Percentiles rank a stretch among this genome's conserved stretches.
These are phyloP conservation scores for Xestia xanthographa DNA, from an alignment of 2,888 invertebrate genomes.

Conservation along the genomic window DNA sequence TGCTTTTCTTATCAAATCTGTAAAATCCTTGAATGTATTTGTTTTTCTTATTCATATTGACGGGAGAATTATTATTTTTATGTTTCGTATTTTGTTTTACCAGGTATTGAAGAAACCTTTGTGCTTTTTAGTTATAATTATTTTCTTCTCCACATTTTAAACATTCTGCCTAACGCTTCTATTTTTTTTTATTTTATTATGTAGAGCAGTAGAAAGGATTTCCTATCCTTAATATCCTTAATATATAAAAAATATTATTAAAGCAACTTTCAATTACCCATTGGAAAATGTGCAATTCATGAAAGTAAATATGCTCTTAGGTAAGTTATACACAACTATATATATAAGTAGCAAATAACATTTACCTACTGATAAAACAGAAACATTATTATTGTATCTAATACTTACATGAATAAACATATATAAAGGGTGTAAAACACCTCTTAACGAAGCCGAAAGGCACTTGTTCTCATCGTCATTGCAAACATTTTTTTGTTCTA, in stretches of 20 bases:
- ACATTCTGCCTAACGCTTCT: not conserved
- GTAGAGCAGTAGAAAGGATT: not conserved
- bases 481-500: too few species aligned
- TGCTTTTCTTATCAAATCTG: slow-evolving; percentile 39
- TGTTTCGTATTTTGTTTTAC: slow-evolving; percentile 28
- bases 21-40: slow-evolving; percentile 42
- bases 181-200: too few species aligned
- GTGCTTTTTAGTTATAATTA: not conserved
- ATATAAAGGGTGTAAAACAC: too few species aligned
- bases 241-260: not conserved
- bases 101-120: slow-evolving; percentile 1
- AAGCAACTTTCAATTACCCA: not conserved
- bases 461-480: too few species aligned
- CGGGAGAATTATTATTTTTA: slow-evolving; percentile 19
- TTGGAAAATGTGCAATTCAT: not conserved
- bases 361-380: too few species aligned
- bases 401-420: slow-evolving; percentile 30
- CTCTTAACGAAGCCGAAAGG: too few species aligned
- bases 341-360: slow-evolving; percentile 10
- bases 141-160: not conserved
- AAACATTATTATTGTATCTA: slow-evolving; percentile 36
- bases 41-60: slow-evolving; percentile 25
- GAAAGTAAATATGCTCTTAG: slow-evolving; percentile 4
- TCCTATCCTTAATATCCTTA: not conserved
- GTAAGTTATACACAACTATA: not conserved